These are phyloP conservation scores for Parauchenoglanis punctatus DNA, from an alignment of 2,797 vertebrate genomes.

Conservation along the genomic window DNA sequence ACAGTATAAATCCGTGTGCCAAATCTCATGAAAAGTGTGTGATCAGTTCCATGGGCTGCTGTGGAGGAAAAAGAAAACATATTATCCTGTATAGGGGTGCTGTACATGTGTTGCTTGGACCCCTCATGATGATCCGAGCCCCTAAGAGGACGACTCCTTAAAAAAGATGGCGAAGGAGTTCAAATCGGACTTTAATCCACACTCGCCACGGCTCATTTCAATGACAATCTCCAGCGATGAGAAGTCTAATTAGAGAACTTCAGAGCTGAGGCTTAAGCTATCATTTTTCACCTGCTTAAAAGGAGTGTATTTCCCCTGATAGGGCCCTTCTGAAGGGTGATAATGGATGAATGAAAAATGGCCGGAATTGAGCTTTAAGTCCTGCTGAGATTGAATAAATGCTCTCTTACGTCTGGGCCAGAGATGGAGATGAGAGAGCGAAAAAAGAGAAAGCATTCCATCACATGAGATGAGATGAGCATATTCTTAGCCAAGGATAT, in stretches of 20 bases:
- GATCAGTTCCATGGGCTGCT: neutral
- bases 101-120: neutral
- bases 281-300: constrained; percentile 50
- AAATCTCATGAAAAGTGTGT: neutral
- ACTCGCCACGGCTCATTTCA: constrained; percentile 58
- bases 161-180: constrained; percentile 36
- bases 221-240: constrained; percentile 63
- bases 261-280: constrained; percentile 57
- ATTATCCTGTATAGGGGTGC: neutral
- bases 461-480: constrained; percentile 47
- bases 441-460: constrained; percentile 44
- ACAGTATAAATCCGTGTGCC: neutral
- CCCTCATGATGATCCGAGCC: constrained; percentile 29
- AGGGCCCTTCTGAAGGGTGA: constrained; percentile 52
- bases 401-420: constrained; percentile 48
- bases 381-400: constrained; percentile 56
- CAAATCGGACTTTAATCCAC: constrained; percentile 57
- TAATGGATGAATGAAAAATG: constrained; percentile 60
- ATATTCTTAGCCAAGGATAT: constrained; percentile 45
- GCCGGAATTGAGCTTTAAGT: constrained; percentile 51
- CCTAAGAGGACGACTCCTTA: constrained; percentile 31
- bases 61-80: neutral
- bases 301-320: constrained; percentile 63
- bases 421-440: constrained; percentile 33
- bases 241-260: constrained; percentile 67